Conservation (phyloP, 2,113 vertebrate genomes). For the Heteronetta atricapilla region DNA sequence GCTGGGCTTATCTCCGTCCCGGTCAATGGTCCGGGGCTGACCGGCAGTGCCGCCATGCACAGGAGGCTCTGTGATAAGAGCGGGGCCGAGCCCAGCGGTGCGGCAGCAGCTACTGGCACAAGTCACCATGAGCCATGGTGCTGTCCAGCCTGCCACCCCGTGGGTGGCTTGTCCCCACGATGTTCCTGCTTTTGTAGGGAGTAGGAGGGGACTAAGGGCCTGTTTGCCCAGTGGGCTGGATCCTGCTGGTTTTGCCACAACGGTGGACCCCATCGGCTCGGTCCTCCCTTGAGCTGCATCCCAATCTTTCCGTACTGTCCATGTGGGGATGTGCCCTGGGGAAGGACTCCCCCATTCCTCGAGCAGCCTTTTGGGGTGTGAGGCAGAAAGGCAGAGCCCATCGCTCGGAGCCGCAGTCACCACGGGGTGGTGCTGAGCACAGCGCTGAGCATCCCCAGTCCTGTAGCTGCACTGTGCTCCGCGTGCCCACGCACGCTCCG, state of each 20-base stretch:
- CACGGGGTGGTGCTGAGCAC: neutral
- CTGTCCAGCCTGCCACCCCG: fast-evolving
- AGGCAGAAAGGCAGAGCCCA: neutral
- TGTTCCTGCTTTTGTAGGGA: neutral
- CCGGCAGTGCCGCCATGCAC: fast-evolving
- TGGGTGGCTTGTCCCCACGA: fast-evolving
- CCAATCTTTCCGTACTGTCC: fast-evolving
- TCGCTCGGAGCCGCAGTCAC: fast-evolving
- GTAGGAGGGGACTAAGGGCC: neutral
- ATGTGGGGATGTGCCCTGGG: fast-evolving
- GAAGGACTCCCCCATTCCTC: neutral
- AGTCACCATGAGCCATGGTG: fast-evolving
- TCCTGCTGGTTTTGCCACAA: neutral
- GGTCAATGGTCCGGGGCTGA: neutral
- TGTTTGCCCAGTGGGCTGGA: fast-evolving
- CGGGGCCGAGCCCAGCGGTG: neutral
- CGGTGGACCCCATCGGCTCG: neutral
- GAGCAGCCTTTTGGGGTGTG: neutral
- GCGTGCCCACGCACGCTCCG: fast-evolving
- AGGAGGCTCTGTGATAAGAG: neutral
- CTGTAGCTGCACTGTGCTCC: fast-evolving
- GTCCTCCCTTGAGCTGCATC: neutral
- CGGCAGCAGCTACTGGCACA: neutral
- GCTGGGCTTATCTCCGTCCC: neutral
- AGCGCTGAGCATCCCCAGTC: neutral